Evolutionary conservation across 2,113 vertebrate species (phyloP), one percentile per base, ranked within the genome.

Genomic region (Balaeniceps rex): DNA sequence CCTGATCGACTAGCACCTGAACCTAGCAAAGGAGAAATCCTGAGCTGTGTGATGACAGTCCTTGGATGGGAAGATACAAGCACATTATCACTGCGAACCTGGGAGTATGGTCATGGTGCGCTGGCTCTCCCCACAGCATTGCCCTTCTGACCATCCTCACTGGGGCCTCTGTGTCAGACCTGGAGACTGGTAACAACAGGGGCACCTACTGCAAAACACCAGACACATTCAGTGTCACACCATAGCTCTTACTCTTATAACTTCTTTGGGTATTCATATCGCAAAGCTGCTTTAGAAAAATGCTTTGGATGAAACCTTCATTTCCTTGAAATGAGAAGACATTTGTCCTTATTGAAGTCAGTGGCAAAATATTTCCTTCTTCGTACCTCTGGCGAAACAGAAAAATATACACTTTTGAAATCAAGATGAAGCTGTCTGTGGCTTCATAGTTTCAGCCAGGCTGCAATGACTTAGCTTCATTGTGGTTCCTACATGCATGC

Each of bases 71-170:
- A 81, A 46, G 21, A 38, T 57, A 24, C 17, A 69, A 31, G 17
- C 14, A 57, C 3, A 1, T 64, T 57, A 40, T 26, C 55, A 52
- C 31, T 54, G 31, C 1, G 3, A 36, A 47, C 25, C 25, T 65
- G 38, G 22, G 25, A 87, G 11, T 0, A 1, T 31, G 38, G 57
- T 47, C 51, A 54, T 2, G 2, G 14, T 78, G 26, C 1, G 3
- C 46, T 24, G 8, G 44, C 10, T 13, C 25, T 52, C 31, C 22
- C 49, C 52, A 42, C 33, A 46, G 54, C 11, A 11, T 24, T 46
- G 25, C 25, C 40, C 38, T 36, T 75, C 54, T 79, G 34, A 77
- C 1, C 2, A 19, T 28, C 55, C 6, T 57, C 55, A 49, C 26
- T 7, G 9, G 31, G 31, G 42, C 26, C 31, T 46, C 34, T 9